Evolutionary conservation across 53 echinoderm and acorn worm genomes (phyloP), one percentile per base, ranked within the genome.

Genomic region (Echinometra lucunter): DNA sequence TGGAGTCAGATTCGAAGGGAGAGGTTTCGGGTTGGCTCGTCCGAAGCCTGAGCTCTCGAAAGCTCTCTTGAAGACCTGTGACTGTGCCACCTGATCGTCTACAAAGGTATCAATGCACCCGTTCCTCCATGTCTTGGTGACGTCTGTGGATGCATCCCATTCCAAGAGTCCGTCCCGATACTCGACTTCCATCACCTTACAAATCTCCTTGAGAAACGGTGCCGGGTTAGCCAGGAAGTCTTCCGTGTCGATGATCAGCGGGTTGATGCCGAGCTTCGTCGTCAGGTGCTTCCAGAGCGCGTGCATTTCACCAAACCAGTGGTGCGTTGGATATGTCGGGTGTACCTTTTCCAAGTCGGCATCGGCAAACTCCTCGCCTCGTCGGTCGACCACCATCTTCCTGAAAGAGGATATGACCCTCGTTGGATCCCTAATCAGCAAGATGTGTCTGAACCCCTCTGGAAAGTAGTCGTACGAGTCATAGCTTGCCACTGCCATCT

Each of bases 241-340:
- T 78, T 92, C 92, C 6, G 92, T 75, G 58, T 92, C 92, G 56
- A 92, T 92, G 92, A 92, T 57, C 92, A 92, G 34, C 38, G 80
- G 92, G 70, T 45, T 69, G 1, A 28, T 13, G 8, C 89, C 89
- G 34, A 19, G 25, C 1, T 78, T 60, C 16, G 32, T 30, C 16
- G 32, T 30, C 34, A 92, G 18, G 45, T 92, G 78, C 78, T 92
- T 74, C 92, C 92, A 92, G 35, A 92, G 57, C 34, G 75, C 92
- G 40, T 92, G 60, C 37, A 92, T 92, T 81, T 92, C 92, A 13
- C 92, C 92, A 25, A 23, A 92, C 92, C 92, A 92, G 80, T 92
- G 92, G 10, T 74, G 37, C 6, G 92, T 92, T 21, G 92, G 92
- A 37, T 92, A 92, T 4, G 92, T 92, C 55, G 21, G 49, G 10